A percentile compares a stretch with the other conserved stretches of the same genome.
These are phyloP conservation scores for Cassiopea xamachana DNA, from an alignment of 30 jellyfish, hydroid and myxozoan species.

Conservation along the genomic window DNA sequence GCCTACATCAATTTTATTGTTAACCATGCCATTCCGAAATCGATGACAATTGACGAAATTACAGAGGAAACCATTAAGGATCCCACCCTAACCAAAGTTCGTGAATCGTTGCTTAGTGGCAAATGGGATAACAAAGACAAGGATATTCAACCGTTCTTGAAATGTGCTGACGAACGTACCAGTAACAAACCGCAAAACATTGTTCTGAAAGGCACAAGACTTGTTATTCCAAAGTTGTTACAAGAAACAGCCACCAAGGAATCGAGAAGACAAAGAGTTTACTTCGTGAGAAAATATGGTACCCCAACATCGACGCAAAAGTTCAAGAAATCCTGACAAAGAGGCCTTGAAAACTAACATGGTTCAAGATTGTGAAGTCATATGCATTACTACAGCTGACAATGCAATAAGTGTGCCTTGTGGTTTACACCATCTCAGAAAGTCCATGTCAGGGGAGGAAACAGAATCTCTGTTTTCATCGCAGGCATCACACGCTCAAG, in stretches of 20 bases:
- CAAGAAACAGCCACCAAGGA: too few relatives aligned
- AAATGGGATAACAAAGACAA: too few relatives aligned
- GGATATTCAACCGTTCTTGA: too few relatives aligned
- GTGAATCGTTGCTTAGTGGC: too few relatives aligned
- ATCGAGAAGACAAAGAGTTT: too few relatives aligned
- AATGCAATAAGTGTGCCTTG: not conserved
- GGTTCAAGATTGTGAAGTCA: constrained; percentile 48
- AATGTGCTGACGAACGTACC: too few relatives aligned
- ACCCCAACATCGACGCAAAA: too few relatives aligned
- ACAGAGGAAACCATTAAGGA: not conserved
- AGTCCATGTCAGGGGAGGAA: not conserved
- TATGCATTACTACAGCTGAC: not conserved
- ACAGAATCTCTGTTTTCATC: not conserved
- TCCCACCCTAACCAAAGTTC: not conserved
- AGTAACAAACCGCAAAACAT: too few relatives aligned
- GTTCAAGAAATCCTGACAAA: not conserved
- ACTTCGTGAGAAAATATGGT: too few relatives aligned
- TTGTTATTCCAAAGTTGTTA: too few relatives aligned
- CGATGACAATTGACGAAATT: constrained; percentile 26
- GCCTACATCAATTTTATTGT: constrained; percentile 8
- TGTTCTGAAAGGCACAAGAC: too few relatives aligned
- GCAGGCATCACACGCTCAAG: not conserved
- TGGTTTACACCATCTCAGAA: not conserved
- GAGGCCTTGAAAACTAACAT: constrained; percentile 29
- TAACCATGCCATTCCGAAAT: not conserved